Base-by-base conservation (phyloP, 2,113 vertebrate species). In the Charadrius vociferus region DNA sequence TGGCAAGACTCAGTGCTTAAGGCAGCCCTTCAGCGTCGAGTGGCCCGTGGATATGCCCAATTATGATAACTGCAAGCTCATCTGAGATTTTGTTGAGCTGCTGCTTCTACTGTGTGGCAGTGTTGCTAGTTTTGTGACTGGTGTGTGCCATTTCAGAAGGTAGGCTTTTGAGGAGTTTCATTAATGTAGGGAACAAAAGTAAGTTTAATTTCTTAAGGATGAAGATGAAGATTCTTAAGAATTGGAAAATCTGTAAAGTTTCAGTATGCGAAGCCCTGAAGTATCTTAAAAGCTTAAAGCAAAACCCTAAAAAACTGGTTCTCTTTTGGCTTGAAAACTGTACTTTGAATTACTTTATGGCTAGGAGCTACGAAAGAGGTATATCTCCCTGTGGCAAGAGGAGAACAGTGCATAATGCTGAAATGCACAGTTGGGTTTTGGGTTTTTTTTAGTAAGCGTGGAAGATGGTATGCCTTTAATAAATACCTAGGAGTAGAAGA, bases 1-100 rank as follows among this genome's bases (percentile, higher is more conserved):
- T 59, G 9, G 14, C 20, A 39, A 39, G 34, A 13, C n/a, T 43
- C 3, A 1, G 10, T 45, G 7, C 8, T 65, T 19, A 49, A 43
- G 6, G 22, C 53, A 49, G 10, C 8, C 39, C 52, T 90, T 49
- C 7, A 2, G 11, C 17, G 5, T 30, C 0, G 0, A 16, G 24
- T 58, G 19, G 37, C 22, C 49, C 3, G 0, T 80, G 36, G 8
- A 30, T 58, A 7, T 26, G 41, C 27, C 24, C 1, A 2, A 7
- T 30, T 86, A 27, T 77, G 30, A 2, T 50, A 59, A 71, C 24
- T 45, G 19, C 32, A n/a, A 61, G 30, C 7, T 63, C 2, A 2
- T 75, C n/a, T 59, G 13, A 63, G 20, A 19, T 39, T 41, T 49
- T 39, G 10, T 29, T 36, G 41, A 61, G 26, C 18, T 85, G 19